These are phyloP conservation scores for Aythya baeri DNA, from an alignment of 2,113 vertebrate genomes.

Conservation along the genomic window DNA sequence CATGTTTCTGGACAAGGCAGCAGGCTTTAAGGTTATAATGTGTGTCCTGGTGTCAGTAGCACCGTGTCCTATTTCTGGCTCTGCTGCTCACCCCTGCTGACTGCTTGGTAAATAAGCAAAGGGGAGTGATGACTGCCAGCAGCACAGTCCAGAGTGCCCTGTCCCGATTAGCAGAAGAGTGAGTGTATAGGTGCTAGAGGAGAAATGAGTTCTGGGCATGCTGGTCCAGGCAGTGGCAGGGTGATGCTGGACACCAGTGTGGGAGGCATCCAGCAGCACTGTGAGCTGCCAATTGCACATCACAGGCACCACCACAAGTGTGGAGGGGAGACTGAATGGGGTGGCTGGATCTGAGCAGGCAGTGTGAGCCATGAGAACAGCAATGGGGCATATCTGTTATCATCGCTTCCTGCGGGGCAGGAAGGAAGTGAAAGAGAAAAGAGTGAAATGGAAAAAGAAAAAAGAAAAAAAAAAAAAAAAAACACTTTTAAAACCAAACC, in stretches of 20 bases:
- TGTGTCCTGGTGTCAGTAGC: background rate
- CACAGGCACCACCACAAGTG: no score
- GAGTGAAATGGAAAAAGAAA: background rate
- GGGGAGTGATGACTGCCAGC: background rate
- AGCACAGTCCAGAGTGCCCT: rapidly evolving
- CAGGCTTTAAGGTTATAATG: rapidly evolving
- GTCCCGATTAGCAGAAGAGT: background rate
- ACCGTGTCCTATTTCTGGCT: background rate
- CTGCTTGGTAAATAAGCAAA: background rate
- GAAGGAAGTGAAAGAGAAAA: constrained; percentile 23
- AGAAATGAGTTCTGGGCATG: background rate
- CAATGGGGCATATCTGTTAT: background rate
- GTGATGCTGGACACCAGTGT: background rate
- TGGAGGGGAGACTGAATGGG: no score
- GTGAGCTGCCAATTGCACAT: background rate
- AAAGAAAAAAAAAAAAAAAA: background rate
- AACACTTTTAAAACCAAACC: background rate
- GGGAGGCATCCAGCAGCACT: background rate
- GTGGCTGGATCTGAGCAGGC: background rate
- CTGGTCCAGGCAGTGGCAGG: no score
- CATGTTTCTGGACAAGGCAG: background rate
- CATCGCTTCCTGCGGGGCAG: background rate
- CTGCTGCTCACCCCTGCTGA: background rate
- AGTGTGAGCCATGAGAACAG: rapidly evolving
- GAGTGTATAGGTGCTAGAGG: background rate